Evolutionary conservation across 2,888 invertebrate genomes (phyloP).

Genomic region (Philereme vetulata): DNA sequence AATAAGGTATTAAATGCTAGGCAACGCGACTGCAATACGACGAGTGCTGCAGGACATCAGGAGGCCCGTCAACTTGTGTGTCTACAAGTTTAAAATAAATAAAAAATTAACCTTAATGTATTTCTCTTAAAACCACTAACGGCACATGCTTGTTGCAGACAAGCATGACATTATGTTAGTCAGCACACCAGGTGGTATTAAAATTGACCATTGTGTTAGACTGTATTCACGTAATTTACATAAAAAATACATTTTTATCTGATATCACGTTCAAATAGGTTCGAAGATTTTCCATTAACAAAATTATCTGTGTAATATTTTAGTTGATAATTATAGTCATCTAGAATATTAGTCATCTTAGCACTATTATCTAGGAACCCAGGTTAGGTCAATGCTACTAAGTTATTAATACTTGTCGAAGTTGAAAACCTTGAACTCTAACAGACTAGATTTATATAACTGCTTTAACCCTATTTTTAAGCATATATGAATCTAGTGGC

Average conservation of each 20-base stretch:
- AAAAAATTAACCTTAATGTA: too few relatives aligned
- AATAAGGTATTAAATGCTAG: too few relatives aligned
- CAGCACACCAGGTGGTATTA: conserved; percentile 9
- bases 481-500: too few relatives aligned
- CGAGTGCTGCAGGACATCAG: too few relatives aligned
- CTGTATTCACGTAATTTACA: conserved; percentile 7
- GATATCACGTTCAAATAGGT: conserved; percentile 10
- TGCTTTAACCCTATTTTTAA: too few relatives aligned
- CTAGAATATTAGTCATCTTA: too few relatives aligned
- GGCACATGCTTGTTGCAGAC: too few relatives aligned
- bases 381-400: conserved; percentile 28
- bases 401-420: conserved; percentile 6
- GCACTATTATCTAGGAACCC: conserved; percentile 23
- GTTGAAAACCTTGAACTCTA: conserved; percentile 16
- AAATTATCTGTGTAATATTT: conserved; percentile 16
- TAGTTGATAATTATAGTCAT: conserved; percentile 16
- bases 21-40: too few relatives aligned
- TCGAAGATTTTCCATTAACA: conserved; percentile 16
- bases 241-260: conserved; percentile 15
- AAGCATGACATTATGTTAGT: too few relatives aligned
- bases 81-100: too few relatives aligned
- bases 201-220: not conserved
- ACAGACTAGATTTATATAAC: conserved; percentile 1
- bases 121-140: too few relatives aligned
- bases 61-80: too few relatives aligned